Conservation (phyloP, 2,797 vertebrate species). For the Aplochiton taeniatus region DNA sequence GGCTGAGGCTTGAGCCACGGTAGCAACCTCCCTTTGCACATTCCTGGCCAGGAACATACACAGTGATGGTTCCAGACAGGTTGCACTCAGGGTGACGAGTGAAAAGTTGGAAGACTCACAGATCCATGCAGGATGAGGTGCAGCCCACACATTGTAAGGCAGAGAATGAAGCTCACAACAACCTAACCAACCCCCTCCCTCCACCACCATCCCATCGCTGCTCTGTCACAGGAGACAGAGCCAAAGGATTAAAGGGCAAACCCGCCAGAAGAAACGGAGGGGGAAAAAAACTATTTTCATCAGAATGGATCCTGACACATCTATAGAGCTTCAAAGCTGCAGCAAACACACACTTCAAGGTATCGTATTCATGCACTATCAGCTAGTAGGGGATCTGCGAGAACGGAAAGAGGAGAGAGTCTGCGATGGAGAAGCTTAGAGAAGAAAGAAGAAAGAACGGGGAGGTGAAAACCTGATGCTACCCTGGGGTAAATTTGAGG, state of each 20-base stretch:
- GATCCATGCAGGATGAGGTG: too few species aligned
- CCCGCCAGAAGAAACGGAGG: constrained; percentile 31
- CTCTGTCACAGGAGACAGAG: constrained; percentile 47
- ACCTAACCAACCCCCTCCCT: too few species aligned
- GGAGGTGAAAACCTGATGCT: constrained; percentile 10
- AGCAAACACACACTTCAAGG: constrained; percentile 46
- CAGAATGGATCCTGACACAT: constrained; percentile 57
- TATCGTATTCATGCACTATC: constrained; percentile 58
- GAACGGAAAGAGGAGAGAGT: constrained; percentile 19
- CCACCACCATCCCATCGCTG: constrained; percentile 21
- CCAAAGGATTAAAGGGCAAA: constrained; percentile 60
- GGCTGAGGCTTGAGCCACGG: too few species aligned
- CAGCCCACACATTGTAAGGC: too few species aligned
- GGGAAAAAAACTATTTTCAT: constrained; percentile 56
- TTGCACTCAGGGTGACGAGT: too few species aligned
- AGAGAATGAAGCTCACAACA: background rate
- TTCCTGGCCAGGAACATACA: too few species aligned
- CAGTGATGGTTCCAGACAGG: too few species aligned
- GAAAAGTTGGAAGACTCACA: too few species aligned
- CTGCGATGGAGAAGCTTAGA: background rate
- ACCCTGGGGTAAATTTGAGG: constrained; percentile 26
- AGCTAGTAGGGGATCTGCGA: constrained; percentile 31
- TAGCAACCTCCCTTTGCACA: too few species aligned
- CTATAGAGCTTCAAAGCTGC: constrained; percentile 58
- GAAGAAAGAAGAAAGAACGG: constrained; percentile 24